A percentile compares a stretch with the other conserved stretches of the same genome.
phyloP scores from a whole-genome alignment of 2,888 invertebrate genomes.

The Ochropleura leucogaster region DNA sequence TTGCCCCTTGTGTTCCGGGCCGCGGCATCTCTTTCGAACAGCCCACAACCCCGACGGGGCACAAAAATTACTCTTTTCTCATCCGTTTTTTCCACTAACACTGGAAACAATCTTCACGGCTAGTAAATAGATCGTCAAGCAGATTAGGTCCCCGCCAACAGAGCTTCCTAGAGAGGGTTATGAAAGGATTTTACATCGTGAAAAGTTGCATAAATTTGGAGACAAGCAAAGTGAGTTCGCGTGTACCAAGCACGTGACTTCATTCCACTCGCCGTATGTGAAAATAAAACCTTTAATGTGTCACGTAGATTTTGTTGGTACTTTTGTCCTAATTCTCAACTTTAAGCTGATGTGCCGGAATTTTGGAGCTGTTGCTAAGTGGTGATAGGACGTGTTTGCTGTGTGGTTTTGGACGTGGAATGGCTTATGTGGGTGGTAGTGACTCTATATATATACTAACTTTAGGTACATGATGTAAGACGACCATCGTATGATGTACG shows the following conservation, averaged over 20 bases:
- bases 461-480: too few relatives aligned
- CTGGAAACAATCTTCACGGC: background rate
- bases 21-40: too few relatives aligned
- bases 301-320: constrained; percentile 64
- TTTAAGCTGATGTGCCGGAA: constrained; percentile 31
- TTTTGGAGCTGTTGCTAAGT: constrained; percentile 15
- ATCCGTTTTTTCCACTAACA: too few relatives aligned
- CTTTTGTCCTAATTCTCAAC: constrained; percentile 55
- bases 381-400: constrained; percentile 20
- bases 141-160: constrained; percentile 40
- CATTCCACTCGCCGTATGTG: constrained; percentile 71
- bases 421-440: too few relatives aligned
- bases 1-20: too few relatives aligned
- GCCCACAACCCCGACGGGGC: too few relatives aligned
- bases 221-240: constrained; percentile 84
- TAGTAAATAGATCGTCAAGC: background rate
- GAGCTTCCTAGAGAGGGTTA: constrained; percentile 62
- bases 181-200: constrained; percentile 68
- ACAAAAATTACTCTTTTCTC: too few relatives aligned
- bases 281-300: constrained; percentile 64
- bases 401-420: background rate
- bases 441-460: too few relatives aligned
- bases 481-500: too few relatives aligned
- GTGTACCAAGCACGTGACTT: constrained; percentile 83
- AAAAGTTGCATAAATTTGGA: constrained; percentile 84